Conservation (phyloP, 1,140 invertebrate species). For the Pseudomyrmex flavicornis region DNA sequence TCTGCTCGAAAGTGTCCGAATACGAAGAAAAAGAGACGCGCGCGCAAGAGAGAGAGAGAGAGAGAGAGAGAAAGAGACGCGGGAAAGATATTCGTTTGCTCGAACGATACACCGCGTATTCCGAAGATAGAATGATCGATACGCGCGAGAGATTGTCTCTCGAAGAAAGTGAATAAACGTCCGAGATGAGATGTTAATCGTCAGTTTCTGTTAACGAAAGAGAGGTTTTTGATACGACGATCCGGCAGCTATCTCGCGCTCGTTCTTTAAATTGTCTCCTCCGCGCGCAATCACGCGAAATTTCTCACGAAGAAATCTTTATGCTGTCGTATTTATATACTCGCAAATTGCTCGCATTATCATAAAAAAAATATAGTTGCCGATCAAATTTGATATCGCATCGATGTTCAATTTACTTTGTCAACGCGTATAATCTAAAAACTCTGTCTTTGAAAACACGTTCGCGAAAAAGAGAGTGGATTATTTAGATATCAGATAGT, state of each 20-base stretch:
- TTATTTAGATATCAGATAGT: constrained; percentile 46
- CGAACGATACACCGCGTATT: constrained; percentile 38
- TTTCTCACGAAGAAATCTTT: neutral
- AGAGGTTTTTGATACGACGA: neutral
- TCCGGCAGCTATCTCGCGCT: neutral
- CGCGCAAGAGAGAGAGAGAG: neutral
- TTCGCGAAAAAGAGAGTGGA: neutral
- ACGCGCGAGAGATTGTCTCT: constrained; percentile 53
- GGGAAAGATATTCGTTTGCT: constrained; percentile 2
- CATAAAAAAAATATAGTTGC: no score
- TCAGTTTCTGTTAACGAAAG: constrained; percentile 25
- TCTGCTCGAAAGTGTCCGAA: constrained; percentile 66
- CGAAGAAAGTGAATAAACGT: constrained; percentile 31
- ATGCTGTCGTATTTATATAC: no score
- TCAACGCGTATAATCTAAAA: constrained; percentile 13
- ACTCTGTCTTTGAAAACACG: constrained; percentile 10
- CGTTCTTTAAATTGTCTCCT: neutral
- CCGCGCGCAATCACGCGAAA: neutral
- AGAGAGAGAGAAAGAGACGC: neutral
- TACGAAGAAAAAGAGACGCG: constrained; percentile 61
- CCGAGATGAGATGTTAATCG: constrained; percentile 45
- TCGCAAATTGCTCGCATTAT: no score
- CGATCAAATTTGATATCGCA: neutral
- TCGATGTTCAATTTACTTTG: constrained; percentile 14
- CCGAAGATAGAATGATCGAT: constrained; percentile 66